Evolutionary conservation across 2,888 invertebrate species (phyloP).

Genomic region (Hypomecis atomaria): DNA sequence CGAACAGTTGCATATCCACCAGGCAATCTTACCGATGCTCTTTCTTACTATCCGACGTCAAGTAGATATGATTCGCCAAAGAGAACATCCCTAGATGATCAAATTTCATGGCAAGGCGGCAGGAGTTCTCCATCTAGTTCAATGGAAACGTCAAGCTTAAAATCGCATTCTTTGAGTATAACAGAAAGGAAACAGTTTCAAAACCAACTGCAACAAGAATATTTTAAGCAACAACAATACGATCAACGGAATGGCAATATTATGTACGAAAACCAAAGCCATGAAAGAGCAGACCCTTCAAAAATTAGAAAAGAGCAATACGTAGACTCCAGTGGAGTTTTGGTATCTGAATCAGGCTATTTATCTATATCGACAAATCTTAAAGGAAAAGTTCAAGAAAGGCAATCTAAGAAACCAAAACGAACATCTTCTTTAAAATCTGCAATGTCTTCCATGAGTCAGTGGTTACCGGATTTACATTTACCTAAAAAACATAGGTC

Average conservation of each 20-base stretch:
- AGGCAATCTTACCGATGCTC: slow-evolving; percentile 90
- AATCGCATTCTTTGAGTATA: slow-evolving; percentile 85
- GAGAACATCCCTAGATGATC: slow-evolving; percentile 85
- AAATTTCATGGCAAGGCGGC: slow-evolving; percentile 85
- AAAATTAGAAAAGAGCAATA: slow-evolving; percentile 75
- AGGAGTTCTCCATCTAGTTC: slow-evolving; percentile 86
- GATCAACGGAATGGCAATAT: slow-evolving; percentile 80
- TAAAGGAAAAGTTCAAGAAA: slow-evolving; percentile 81
- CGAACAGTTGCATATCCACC: slow-evolving; percentile 89
- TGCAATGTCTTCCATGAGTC: slow-evolving; percentile 92
- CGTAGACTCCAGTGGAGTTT: slow-evolving; percentile 79
- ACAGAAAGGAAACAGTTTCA: slow-evolving; percentile 83
- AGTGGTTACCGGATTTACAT: slow-evolving; percentile 92
- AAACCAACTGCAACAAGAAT: slow-evolving; percentile 82
- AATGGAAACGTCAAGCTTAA: slow-evolving; percentile 81
- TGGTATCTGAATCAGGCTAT: slow-evolving; percentile 91
- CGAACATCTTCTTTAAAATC: slow-evolving; percentile 90
- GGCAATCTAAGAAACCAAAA: slow-evolving; percentile 87
- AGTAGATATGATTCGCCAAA: slow-evolving; percentile 85
- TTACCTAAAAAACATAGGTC: slow-evolving; percentile 91
- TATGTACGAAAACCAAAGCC: slow-evolving; percentile 68
- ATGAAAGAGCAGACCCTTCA: slow-evolving; percentile 65
- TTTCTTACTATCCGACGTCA: slow-evolving; percentile 92
- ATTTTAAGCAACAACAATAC: slow-evolving; percentile 82
- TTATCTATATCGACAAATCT: slow-evolving; percentile 89